These are phyloP conservation scores for Unio pictorum DNA, from an alignment of 2,888 invertebrate genomes.

Conservation along the genomic window DNA sequence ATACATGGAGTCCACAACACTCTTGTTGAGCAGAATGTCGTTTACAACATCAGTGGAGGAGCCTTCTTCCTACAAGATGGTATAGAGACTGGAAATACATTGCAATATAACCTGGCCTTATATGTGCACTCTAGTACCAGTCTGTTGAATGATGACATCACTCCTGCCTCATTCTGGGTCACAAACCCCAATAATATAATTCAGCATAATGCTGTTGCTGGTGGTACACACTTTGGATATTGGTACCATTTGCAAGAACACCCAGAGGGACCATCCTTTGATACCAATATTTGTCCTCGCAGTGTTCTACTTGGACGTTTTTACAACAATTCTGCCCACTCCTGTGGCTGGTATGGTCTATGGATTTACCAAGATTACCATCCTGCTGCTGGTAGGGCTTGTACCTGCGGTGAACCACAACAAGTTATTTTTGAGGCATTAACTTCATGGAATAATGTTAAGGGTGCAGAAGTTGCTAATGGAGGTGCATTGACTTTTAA, in stretches of 20 bases:
- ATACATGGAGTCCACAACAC: conserved; percentile 63
- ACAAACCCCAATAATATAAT: conserved; percentile 67
- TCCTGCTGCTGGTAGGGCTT: conserved; percentile 37
- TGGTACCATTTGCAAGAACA: conserved; percentile 68
- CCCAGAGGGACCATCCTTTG: conserved; percentile 65
- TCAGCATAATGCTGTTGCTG: conserved; percentile 63
- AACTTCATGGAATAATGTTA: conserved; percentile 64
- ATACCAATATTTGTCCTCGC: conserved; percentile 52
- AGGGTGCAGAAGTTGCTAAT: conserved; percentile 65
- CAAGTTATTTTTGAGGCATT: conserved; percentile 43
- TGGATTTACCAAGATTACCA: conserved; percentile 63
- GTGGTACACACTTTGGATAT: conserved; percentile 68
- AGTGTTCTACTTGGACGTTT: conserved; percentile 55
- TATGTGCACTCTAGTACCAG: conserved; percentile 62
- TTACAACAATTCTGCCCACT: conserved; percentile 65
- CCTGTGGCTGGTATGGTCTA: conserved; percentile 67
- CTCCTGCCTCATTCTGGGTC: conserved; percentile 69
- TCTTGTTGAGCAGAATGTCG: conserved; percentile 53
- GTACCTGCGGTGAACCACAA: conserved; percentile 14
- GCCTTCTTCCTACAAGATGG: conserved; percentile 69
- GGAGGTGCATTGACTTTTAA: conserved; percentile 58
- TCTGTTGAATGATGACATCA: conserved; percentile 68
- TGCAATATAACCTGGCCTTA: conserved; percentile 64
- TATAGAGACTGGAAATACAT: conserved; percentile 61
- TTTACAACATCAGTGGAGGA: conserved; percentile 68